These are phyloP conservation scores for Neosilurus mollespiculum DNA, from an alignment of 2,797 vertebrate genomes.

Conservation along the genomic window DNA sequence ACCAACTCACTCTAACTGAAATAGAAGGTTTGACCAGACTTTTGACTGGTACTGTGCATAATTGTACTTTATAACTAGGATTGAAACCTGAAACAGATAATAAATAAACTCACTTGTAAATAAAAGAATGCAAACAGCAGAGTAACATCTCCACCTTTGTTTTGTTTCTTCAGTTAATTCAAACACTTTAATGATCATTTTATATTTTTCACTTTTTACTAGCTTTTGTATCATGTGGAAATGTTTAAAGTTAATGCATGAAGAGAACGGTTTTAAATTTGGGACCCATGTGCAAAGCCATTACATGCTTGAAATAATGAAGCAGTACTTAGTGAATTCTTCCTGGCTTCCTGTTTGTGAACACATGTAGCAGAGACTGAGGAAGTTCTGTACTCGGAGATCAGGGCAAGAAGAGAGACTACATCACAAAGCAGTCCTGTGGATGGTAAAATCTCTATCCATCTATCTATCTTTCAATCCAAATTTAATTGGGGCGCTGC, in stretches of 20 bases:
- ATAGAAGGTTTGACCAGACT: no score
- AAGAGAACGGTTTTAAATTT: background rate
- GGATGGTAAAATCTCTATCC: constrained; percentile 32
- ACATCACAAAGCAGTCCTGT: background rate
- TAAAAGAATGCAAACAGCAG: background rate
- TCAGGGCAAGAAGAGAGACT: constrained; percentile 32
- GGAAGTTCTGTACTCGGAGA: constrained; percentile 54
- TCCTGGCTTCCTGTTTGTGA: background rate
- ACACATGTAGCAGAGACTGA: constrained; percentile 32
- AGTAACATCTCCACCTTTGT: background rate
- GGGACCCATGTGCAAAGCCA: background rate
- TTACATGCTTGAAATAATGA: background rate
- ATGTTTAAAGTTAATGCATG: background rate
- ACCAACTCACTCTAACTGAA: no score
- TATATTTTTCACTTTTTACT: no score
- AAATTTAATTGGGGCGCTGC: no score
- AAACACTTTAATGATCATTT: no score
- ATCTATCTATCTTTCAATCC: no score
- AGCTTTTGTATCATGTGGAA: background rate
- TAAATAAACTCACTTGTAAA: background rate
- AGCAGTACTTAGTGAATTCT: no score
- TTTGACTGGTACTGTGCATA: no score
- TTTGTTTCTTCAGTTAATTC: background rate
- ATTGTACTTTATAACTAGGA: background rate
- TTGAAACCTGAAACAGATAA: background rate